Evolutionary conservation across 2,797 vertebrate genomes (phyloP).

Genomic region (Oryzias sinensis): DNA sequence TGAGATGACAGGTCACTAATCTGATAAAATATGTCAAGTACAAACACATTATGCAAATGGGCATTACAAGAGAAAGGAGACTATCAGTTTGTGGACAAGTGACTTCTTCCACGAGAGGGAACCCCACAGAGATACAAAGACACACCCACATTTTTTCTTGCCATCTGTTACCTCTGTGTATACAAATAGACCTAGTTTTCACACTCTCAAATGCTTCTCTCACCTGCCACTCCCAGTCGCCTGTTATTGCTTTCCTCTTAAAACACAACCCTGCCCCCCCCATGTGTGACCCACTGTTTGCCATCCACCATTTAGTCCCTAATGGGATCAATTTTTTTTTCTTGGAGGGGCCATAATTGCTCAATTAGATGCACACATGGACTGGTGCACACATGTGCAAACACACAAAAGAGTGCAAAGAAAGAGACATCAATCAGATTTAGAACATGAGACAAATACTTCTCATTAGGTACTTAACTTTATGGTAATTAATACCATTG

Average conservation of each 20-base stretch:
- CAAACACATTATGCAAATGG: not conserved
- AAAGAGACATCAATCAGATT: constrained; percentile 56
- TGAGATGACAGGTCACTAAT: not conserved
- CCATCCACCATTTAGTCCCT: constrained; percentile 66
- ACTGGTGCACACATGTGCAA: not conserved
- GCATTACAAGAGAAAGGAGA: constrained; percentile 15
- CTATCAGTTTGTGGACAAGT: constrained; percentile 18
- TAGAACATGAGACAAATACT: constrained; percentile 58
- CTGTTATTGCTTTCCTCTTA: constrained; percentile 47
- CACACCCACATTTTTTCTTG: constrained; percentile 43
- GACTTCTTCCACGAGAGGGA: constrained; percentile 25
- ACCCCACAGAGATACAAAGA: constrained; percentile 42
- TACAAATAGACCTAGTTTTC: constrained; percentile 47
- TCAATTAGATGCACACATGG: constrained; percentile 58
- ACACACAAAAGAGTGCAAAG: constrained; percentile 11
- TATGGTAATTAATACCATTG: constrained; percentile 63
- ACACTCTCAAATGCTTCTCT: constrained; percentile 40
- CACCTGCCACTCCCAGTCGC: constrained; percentile 57
- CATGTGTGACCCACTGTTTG: constrained; percentile 61
- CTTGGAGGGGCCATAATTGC: constrained; percentile 59
- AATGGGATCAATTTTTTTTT: constrained; percentile 69
- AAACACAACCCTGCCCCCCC: constrained; percentile 55
- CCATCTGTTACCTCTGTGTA: constrained; percentile 59
- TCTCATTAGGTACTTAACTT: constrained; percentile 67
- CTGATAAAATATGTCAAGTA: no score